Evolutionary conservation across 1,140 invertebrate species (phyloP).

Genomic region (Oryctes rhinoceros): DNA sequence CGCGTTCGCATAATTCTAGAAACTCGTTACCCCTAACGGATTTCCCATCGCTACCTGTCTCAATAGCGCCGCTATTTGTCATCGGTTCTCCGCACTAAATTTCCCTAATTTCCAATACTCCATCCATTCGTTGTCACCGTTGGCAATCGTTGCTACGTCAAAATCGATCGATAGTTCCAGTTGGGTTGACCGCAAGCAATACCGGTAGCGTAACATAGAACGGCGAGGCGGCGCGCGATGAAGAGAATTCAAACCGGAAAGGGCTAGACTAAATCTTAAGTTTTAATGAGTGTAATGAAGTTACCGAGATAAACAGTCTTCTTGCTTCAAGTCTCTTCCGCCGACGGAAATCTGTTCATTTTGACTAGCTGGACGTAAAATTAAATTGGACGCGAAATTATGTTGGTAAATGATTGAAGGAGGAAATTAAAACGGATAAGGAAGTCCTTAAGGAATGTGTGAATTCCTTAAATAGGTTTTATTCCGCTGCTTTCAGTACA

Average conservation of each 20-base stretch:
- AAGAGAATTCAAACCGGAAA: conserved; percentile 26
- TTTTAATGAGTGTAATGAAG: conserved; percentile 34
- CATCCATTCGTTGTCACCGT: neutral
- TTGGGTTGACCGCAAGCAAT: conserved; percentile 19
- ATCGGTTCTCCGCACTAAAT: neutral
- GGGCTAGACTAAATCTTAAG: conserved; percentile 20
- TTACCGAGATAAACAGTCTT: conserved; percentile 31
- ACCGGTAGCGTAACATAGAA: neutral
- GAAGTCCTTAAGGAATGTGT: no score
- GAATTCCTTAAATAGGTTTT: no score
- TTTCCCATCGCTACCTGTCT: no score
- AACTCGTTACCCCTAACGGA: no score
- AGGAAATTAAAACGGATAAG: neutral
- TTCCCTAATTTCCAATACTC: neutral
- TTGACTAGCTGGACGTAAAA: conserved; percentile 24
- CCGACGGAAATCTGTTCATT: conserved; percentile 29
- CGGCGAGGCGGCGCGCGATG: neutral
- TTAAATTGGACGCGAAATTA: neutral
- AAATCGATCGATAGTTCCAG: conserved; percentile 23
- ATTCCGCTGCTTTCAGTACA: no score
- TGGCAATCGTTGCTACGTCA: neutral
- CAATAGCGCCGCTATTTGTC: neutral
- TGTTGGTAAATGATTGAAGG: conserved; percentile 6
- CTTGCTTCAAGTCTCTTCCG: neutral
- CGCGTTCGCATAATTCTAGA: no score